Evolutionary conservation across 2,888 invertebrate genomes (phyloP).

Genomic region (Zelleria hepariella): DNA sequence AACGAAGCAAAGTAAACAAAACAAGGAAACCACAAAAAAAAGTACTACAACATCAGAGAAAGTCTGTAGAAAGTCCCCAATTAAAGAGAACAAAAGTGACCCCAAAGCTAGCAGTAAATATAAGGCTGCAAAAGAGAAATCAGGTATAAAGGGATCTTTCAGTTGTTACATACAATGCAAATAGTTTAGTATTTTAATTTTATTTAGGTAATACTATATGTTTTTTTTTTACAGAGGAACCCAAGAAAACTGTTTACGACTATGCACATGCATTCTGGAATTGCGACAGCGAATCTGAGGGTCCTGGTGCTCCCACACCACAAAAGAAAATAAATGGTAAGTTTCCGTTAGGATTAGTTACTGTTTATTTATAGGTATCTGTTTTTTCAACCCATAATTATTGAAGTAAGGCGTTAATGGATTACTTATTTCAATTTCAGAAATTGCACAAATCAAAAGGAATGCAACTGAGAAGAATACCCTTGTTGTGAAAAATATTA

Average conservation of each 20-base stretch:
- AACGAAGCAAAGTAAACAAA: conserved; percentile 14
- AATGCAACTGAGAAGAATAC: neutral
- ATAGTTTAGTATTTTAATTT: neutral
- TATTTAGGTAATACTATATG: conserved; percentile 5
- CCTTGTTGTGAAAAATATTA: neutral
- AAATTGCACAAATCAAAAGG: neutral
- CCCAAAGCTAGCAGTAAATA: too few relatives aligned
- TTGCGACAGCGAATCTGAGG: conserved; percentile 5
- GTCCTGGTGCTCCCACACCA: neutral
- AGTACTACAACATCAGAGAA: neutral
- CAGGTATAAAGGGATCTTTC: neutral
- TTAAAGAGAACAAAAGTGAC: neutral
- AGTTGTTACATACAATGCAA: neutral
- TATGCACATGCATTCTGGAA: conserved; percentile 6
- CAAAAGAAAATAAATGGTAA: neutral
- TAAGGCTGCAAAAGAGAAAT: too few relatives aligned
- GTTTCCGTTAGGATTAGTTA: neutral
- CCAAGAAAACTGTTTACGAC: neutral
- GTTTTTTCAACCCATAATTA: neutral
- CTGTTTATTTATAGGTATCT: too few relatives aligned
- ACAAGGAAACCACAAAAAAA: conserved; percentile 7
- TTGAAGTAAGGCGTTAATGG: neutral
- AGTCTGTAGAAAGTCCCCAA: neutral
- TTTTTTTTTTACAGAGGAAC: neutral
- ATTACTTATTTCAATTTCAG: neutral